These are phyloP conservation scores for Sitobion miscanthi DNA, from an alignment of 1,140 invertebrate genomes.

Conservation along the genomic window DNA sequence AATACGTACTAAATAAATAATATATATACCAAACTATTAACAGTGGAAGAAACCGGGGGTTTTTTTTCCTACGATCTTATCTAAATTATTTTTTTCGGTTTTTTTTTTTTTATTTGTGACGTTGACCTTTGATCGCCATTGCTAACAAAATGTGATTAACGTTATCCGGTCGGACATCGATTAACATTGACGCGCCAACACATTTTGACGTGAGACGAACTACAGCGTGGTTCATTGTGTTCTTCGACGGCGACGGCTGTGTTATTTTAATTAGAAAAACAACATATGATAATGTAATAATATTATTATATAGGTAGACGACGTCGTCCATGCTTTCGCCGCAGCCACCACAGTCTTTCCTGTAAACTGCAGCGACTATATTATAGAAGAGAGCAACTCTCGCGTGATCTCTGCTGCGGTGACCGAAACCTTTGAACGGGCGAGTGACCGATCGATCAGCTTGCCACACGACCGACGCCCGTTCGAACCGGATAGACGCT, in stretches of 20 bases:
- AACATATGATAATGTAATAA: background rate
- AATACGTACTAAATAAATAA: background rate
- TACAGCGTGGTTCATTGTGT: slow-evolving; percentile 5
- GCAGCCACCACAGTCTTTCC: too few species aligned
- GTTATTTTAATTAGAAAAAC: background rate
- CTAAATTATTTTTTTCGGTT: background rate
- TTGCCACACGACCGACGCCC: too few species aligned
- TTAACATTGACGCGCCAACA: background rate
- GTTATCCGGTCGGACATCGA: background rate
- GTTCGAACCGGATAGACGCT: too few species aligned
- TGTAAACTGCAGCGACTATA: too few species aligned
- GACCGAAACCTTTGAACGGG: too few species aligned
- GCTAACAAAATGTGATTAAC: slow-evolving; percentile 23
- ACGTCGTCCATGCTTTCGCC: too few species aligned
- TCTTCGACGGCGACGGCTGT: background rate
- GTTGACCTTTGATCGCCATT: background rate
- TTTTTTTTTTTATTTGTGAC: background rate
- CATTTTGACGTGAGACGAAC: background rate
- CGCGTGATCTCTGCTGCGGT: too few species aligned
- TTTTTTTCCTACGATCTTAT: background rate
- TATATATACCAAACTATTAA: background rate
- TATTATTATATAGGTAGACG: background rate
- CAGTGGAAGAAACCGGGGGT: background rate
- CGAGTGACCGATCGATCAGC: too few species aligned
- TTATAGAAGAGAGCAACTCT: too few species aligned